A percentile compares a stretch with the other conserved stretches of the same genome.
Conservation (phyloP, 2,797 vertebrate genomes). For the Clamator glandarius region DNA sequence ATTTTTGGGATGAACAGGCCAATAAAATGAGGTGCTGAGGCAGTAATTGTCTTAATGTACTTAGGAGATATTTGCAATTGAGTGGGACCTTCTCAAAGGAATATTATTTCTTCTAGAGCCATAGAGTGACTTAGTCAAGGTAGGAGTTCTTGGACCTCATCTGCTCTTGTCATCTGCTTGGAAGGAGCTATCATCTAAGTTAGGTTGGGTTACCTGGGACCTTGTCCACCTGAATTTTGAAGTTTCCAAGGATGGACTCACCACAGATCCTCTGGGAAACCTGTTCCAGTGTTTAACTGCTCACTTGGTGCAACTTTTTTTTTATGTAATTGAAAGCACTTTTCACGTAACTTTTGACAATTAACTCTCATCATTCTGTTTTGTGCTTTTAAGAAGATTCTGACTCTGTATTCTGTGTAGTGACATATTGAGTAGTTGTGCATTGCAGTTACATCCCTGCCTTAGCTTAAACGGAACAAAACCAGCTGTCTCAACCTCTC, state of each 20-base stretch:
- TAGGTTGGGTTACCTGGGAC: background rate
- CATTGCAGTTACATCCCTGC: background rate
- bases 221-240: background rate
- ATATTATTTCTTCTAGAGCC: background rate
- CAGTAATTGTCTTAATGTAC: background rate
- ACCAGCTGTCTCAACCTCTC: background rate
- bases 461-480: background rate
- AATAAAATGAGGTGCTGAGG: background rate
- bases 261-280: background rate
- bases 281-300: background rate
- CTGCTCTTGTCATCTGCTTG: background rate
- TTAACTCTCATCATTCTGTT: background rate
- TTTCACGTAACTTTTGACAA: background rate
- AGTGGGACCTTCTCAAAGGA: background rate
- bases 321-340: background rate
- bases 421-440: background rate
- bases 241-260: background rate
- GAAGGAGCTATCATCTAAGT: background rate
- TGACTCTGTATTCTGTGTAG: background rate
- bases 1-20: background rate
- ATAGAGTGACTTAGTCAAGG: background rate
- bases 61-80: background rate
- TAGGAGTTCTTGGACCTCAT: background rate
- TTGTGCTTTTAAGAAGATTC: background rate
- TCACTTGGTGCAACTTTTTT: background rate